Evolutionary conservation across 2,113 vertebrate genomes (phyloP), one percentile per base, ranked within the genome.

Genomic region (Tichodroma muraria): DNA sequence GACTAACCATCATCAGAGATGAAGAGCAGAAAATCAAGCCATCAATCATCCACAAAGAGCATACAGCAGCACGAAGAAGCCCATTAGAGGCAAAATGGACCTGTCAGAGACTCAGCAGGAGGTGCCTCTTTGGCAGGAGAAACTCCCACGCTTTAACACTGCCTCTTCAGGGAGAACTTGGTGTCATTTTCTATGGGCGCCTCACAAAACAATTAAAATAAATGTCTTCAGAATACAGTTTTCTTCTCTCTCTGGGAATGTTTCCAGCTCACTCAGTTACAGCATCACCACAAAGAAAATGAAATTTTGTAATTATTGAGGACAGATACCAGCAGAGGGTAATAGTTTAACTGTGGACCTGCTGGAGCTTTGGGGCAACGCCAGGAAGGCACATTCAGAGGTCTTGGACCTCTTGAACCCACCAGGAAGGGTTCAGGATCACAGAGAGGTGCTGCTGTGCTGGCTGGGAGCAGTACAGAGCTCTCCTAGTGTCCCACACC

Each of bases 201-300:
- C 50, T 85, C 68, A 61, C 76, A 72, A 96, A 94, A 60, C 40
- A 76, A 89, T 86, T 82, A 57, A 84, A 84, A 75, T 44, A 59
- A 94, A 82, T 56, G 17, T n/a, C 75, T 76, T 64, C 33, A 30
- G 83, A 83, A 56, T 23, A 42, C 11, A 45, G 71, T 54, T 76
- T 65, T 69, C 53, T 88, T 80, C 37, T 75, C 45, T 61, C 45
- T 65, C 88, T 80, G 88, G 95, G 95, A 87, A 82, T 17, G 35
- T 33, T 94, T 96, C 96, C 93, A 96, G 81, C 70, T 94, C 70
- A 11, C 63, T 93, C 53, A 86, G 66, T 89, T 76, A 89, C 37
- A 76, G 70, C 70, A 72, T 78, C 59, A n/a, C 15, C 78, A 82
- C 81, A 61, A 82, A 76, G 81, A 85, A 93, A 93, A 87, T 19